Evolutionary conservation across 2,797 vertebrate species (phyloP).

Genomic region (Ctenochaetus hawaiiensis): DNA sequence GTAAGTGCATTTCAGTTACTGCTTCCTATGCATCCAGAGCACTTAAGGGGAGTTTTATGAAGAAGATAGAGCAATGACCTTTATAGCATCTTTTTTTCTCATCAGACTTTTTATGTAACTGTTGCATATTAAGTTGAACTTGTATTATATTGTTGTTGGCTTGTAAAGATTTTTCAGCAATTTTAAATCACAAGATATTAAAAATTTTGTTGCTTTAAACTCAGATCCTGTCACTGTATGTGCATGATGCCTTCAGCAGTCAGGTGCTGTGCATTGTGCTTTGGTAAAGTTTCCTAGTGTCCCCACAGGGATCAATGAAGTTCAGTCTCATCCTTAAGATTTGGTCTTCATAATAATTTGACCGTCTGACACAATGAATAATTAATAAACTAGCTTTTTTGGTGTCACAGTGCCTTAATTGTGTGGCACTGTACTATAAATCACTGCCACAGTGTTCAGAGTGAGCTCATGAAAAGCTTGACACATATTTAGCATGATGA

Average conservation of each 20-base stretch:
- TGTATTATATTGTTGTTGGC: neutral
- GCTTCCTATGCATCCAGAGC: neutral
- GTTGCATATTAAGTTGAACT: constrained; percentile 5
- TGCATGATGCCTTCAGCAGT: neutral
- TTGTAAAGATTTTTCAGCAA: neutral
- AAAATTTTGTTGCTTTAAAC: neutral
- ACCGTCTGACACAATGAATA: neutral
- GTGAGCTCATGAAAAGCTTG: neutral
- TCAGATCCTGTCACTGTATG: constrained; percentile 1
- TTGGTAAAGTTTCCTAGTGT: neutral
- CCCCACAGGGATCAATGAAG: constrained; percentile 5
- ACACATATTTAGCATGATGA: no score
- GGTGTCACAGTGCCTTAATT: neutral
- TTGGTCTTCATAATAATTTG: neutral
- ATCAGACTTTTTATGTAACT: neutral
- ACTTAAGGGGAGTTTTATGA: neutral
- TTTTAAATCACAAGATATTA: no score
- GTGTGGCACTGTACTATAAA: neutral
- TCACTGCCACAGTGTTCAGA: neutral
- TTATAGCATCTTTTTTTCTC: neutral
- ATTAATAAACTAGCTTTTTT: constrained; percentile 8
- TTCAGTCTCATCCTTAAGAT: neutral
- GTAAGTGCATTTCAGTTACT: neutral
- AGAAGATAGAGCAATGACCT: neutral
- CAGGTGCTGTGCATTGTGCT: neutral